Conservation (phyloP, 2,797 vertebrate genomes). For the Aeoliscus strigatus region DNA sequence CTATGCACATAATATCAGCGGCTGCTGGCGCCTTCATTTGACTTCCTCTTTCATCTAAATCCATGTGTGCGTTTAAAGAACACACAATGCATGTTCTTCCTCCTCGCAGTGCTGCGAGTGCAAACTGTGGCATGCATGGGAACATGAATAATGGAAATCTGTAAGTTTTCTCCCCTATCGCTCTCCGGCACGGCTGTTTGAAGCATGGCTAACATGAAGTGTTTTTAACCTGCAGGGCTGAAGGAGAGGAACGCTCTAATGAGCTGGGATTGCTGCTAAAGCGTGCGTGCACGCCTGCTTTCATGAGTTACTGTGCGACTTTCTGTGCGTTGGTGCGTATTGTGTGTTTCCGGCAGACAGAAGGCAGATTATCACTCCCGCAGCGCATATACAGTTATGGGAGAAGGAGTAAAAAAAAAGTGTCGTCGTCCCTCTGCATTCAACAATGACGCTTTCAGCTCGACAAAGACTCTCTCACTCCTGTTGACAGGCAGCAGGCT, state of each 20-base stretch:
- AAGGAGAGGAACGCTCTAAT: slow-evolving; percentile 46
- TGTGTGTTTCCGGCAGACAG: no score
- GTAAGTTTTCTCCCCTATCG: slow-evolving; percentile 26
- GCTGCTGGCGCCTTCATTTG: slow-evolving; percentile 22
- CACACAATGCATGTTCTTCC: slow-evolving; percentile 17
- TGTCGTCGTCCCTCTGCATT: no score
- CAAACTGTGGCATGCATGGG: slow-evolving; percentile 30
- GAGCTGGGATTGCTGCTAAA: slow-evolving; percentile 43
- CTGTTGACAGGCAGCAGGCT: no score
- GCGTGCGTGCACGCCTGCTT: slow-evolving; percentile 21
- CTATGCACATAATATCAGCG: slow-evolving; percentile 15
- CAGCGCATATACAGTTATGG: no score
- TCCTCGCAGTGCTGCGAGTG: slow-evolving; percentile 12
- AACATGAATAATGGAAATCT: slow-evolving; percentile 51
- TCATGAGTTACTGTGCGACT: no score
- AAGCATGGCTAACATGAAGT: slow-evolving; percentile 41
- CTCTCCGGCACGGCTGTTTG: slow-evolving; percentile 32
- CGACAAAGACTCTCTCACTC: no score
- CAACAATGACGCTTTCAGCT: no score
- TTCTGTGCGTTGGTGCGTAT: no score
- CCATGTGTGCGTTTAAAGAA: slow-evolving; percentile 39
- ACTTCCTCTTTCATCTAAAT: slow-evolving; percentile 39
- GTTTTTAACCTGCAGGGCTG: slow-evolving; percentile 55
- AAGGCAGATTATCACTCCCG: no score
- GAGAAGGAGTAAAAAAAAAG: no score